Conservation (phyloP, 2,888 invertebrate genomes). For the Amphipyra berbera region DNA sequence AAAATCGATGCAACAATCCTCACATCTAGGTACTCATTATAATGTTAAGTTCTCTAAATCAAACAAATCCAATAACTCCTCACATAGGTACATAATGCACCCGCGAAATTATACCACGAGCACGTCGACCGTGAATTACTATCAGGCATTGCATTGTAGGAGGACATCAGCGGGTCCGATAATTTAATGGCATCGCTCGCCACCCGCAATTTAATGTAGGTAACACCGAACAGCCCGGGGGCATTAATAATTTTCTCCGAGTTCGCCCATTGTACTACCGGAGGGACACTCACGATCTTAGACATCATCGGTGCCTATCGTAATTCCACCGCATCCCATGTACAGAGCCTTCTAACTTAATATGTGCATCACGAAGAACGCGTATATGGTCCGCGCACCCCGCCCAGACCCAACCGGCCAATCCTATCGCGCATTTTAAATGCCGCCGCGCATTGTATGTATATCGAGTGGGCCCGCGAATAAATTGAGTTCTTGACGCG, state of each 20-base stretch:
- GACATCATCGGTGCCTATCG: constrained; percentile 81
- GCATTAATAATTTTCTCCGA: constrained; percentile 77
- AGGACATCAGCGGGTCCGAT: constrained; percentile 71
- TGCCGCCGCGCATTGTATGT: constrained; percentile 86
- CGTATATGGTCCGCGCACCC: constrained; percentile 83
- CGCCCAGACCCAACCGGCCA: constrained; percentile 82
- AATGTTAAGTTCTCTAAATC: constrained; percentile 17
- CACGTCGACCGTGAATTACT: constrained; percentile 66
- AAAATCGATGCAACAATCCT: not conserved
- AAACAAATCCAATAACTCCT: constrained; percentile 39
- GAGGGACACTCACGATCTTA: constrained; percentile 83
- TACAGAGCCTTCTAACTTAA: constrained; percentile 86
- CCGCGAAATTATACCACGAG: constrained; percentile 53
- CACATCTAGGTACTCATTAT: not conserved
- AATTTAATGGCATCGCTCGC: constrained; percentile 75
- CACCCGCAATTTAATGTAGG: constrained; percentile 81
- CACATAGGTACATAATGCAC: constrained; percentile 52
- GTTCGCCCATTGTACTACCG: constrained; percentile 75
- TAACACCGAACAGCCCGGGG: constrained; percentile 71
- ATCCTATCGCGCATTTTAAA: constrained; percentile 87
- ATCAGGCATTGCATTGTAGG: constrained; percentile 59
- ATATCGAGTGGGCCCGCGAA: constrained; percentile 82
- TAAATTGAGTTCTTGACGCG: constrained; percentile 85
- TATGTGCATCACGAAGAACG: constrained; percentile 88
- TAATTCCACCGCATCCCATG: constrained; percentile 83